Evolutionary conservation across 2,888 invertebrate species (phyloP).

Genomic region (Andricus curvator): DNA sequence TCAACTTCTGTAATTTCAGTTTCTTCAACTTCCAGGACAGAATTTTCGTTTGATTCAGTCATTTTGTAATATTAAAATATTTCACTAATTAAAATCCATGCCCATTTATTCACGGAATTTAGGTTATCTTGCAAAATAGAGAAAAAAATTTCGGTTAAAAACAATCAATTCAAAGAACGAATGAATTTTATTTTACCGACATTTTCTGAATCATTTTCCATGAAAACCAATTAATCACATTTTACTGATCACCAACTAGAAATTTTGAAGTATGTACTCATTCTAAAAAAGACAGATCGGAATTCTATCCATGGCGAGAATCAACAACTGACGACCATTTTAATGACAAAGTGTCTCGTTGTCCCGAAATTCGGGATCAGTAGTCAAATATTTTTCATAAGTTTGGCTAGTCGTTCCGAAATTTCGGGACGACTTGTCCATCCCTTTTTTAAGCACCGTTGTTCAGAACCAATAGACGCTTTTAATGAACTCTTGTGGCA

Average conservation of each 20-base stretch:
- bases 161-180: not conserved
- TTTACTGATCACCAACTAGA: not conserved
- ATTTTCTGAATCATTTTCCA: not conserved
- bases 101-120: not conserved
- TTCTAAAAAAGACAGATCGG: not conserved
- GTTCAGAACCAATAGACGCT: no score
- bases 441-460: no score
- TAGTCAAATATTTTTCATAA: no score
- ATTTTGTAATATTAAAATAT: not conserved
- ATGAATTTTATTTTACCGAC: not conserved
- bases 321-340: not conserved
- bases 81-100: not conserved
- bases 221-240: not conserved
- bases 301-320: not conserved
- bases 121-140: not conserved
- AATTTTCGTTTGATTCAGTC: not conserved
- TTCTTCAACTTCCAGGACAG: not conserved
- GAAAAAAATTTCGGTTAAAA: not conserved
- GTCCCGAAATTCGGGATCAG: no score
- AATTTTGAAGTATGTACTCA: not conserved
- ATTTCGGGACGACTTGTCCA: no score
- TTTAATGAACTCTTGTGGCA: no score
- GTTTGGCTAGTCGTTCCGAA: no score
- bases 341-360: not conserved
- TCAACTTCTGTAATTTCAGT: not conserved